Base-by-base conservation (phyloP, 2,113 vertebrate species). In the Echinops telfairi region DNA sequence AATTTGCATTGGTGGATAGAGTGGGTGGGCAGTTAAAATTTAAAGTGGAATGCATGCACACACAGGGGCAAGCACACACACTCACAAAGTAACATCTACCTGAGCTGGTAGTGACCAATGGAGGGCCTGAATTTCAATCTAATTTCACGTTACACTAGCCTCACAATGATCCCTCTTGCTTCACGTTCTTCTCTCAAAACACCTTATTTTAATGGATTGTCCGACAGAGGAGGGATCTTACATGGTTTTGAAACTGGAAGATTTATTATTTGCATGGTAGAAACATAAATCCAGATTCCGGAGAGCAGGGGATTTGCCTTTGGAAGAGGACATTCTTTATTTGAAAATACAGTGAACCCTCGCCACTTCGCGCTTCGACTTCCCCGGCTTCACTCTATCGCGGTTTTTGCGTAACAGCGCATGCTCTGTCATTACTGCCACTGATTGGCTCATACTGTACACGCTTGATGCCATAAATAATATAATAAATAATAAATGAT, bases 1-100 rank as follows among this genome's bases (percentile, higher is more conserved):
- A 0, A 5, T 6, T 75, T 38, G 2, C 31, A 11, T 2, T 22
- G 29, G 9, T 79, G 15, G n/a, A 29, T 31, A 43, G 0, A 2
- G n/a, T 29, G 11, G 76, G 29, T 4, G n/a, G 23, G 57, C 0
- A 62, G 15, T 47, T 20, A 27, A 43, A 60, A 75, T 16, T 1
- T 29, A 53, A 68, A 53, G 19, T 31, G 27, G 27, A 29, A 62
- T 23, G 22, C 60, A 62, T 23, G 22, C 16, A 22, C 60, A 62
- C 17, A 62, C 23, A 53, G 47, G 47, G 47, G 10, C 47, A 66
- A 8, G 27, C 11, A 3, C 64, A 12, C 64, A 66, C 27, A 85
- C 10, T 53, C 47, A 53, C 47, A 53, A 53, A 53, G 47, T 53
- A 10, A 53, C 10, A 14, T 10, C 12, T 8, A 53, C 6, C 47